Percentiles rank a stretch among this genome's conserved stretches.
Evolutionary conservation across 2,888 invertebrate genomes (phyloP).

Genomic region (Buathra laborator): DNA sequence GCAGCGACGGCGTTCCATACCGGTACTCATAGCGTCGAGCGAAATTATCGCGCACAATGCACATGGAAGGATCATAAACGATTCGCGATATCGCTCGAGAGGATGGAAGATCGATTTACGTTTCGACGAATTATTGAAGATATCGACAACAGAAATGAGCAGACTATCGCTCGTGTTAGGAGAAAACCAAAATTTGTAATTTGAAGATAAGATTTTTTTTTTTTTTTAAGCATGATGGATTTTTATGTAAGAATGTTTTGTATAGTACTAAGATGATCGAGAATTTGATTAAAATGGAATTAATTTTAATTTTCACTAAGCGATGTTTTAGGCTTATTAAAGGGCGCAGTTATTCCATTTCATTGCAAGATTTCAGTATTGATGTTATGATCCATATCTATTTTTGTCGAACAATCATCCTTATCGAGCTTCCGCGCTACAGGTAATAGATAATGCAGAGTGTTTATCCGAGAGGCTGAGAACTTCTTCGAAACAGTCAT

Average conservation of each 20-base stretch:
- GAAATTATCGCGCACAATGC: constrained; percentile 32
- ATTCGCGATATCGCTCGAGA: neutral
- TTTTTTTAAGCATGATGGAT: too few species aligned
- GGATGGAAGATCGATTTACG: neutral
- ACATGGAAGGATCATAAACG: constrained; percentile 13
- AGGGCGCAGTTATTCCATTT: too few species aligned
- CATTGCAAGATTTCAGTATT: too few species aligned
- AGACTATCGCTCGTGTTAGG: neutral
- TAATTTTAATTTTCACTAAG: too few species aligned
- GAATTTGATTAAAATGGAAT: too few species aligned
- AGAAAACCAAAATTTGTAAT: neutral
- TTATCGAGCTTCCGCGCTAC: neutral
- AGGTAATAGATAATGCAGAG: neutral
- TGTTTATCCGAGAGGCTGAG: neutral
- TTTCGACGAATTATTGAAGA: constrained; percentile 61
- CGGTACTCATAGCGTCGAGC: neutral
- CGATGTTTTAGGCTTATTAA: too few species aligned
- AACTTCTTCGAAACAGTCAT: neutral
- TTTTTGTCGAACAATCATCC: too few species aligned
- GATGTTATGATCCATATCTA: too few species aligned
- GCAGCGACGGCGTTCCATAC: neutral
- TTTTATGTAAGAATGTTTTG: too few species aligned
- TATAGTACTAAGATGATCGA: too few species aligned
- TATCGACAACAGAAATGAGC: constrained; percentile 53
- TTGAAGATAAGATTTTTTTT: neutral